Percentiles rank a stretch among this genome's conserved stretches.
Evolutionary conservation across 2,113 vertebrate species (phyloP).

Genomic region (Indicator maculatus): DNA sequence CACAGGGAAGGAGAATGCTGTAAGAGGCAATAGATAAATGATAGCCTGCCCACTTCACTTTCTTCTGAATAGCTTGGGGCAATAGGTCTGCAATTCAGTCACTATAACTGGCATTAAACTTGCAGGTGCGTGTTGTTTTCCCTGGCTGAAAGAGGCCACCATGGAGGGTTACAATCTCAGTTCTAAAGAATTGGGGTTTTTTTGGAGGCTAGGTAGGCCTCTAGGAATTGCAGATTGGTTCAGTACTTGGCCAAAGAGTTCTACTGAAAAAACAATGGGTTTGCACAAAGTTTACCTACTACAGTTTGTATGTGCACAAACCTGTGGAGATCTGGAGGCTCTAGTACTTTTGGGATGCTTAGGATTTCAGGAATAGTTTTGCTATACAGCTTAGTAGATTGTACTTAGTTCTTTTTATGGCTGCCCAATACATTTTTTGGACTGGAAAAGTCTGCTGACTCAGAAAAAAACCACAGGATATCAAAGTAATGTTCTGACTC

Average conservation of each 20-base stretch:
- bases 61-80: not conserved
- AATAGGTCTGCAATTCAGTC: not conserved
- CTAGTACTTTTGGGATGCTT: not conserved
- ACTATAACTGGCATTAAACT: not conserved
- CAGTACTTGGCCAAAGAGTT: not conserved
- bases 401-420: not conserved
- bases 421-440: not conserved
- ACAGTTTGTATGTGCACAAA: not conserved
- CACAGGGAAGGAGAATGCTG: not conserved
- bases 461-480: not conserved
- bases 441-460: not conserved
- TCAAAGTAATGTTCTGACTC: not conserved
- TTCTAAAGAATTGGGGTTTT: conserved; percentile 2
- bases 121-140: conserved; percentile 26
- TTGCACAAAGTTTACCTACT: not conserved
- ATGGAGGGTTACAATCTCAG: not conserved
- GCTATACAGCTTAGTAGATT: not conserved
- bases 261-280: not conserved
- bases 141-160: not conserved
- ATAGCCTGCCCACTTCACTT: not conserved
- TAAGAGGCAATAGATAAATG: not conserved
- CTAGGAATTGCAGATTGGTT: not conserved
- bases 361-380: not conserved
- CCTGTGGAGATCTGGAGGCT: not conserved
- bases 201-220: not conserved